Conservation (phyloP, 2,113 vertebrate species). For the Pelmatolapia mariae region DNA sequence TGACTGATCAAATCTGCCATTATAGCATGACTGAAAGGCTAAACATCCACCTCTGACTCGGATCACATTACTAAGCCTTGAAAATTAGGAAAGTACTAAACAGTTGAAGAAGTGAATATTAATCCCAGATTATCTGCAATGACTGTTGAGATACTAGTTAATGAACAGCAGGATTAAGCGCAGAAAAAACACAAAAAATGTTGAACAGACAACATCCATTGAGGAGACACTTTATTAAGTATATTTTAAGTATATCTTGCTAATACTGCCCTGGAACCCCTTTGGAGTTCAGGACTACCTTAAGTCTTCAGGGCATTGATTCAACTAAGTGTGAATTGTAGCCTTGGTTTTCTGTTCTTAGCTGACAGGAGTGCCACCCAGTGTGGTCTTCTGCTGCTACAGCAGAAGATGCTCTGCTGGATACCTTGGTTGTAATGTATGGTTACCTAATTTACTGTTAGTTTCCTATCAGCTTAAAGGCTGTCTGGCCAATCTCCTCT, state of each 20-base stretch:
- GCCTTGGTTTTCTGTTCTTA: background rate
- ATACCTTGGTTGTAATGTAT: background rate
- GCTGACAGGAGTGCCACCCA: background rate
- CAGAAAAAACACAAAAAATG: background rate
- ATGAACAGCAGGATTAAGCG: background rate
- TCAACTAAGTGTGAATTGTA: background rate
- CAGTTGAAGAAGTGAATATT: background rate
- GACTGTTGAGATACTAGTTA: background rate
- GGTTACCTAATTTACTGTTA: background rate
- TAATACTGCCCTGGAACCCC: background rate
- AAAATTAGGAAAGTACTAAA: background rate
- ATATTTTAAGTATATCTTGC: background rate
- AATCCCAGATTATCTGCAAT: background rate
- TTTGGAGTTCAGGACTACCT: background rate
- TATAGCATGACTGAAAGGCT: background rate
- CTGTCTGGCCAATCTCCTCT: background rate
- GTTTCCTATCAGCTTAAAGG: background rate
- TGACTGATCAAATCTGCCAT: background rate
- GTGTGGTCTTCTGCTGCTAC: background rate
- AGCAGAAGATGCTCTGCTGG: background rate
- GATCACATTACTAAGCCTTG: background rate
- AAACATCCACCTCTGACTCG: background rate
- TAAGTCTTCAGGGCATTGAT: background rate
- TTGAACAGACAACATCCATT: rapidly evolving
- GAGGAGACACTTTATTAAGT: background rate